Base-by-base conservation (phyloP, 2,113 vertebrate genomes). In the Grallaria varia region DNA sequence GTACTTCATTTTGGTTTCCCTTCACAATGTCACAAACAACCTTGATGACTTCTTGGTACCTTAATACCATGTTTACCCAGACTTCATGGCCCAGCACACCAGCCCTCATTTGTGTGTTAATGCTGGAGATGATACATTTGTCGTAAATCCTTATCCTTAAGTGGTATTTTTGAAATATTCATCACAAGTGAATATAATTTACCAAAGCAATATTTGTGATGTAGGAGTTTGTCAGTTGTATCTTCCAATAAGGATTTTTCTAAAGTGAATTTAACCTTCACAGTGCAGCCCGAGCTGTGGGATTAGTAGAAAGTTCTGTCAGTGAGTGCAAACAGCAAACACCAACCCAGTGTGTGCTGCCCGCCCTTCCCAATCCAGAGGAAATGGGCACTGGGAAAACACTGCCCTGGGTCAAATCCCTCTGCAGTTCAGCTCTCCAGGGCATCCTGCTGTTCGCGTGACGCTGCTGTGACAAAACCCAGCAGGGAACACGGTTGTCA, bases 1-100 rank as follows among this genome's bases (percentile, higher is more conserved):
- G 59, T 89, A n/a, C 80, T 96, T 90, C 82, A 75, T 94, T 96
- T 97, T 55, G 45, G 55, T 72, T 95, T 95, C 62, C 22, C 75
- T 96, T 93, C 90, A 72, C 73, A 79, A 50, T 63, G 31, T 92
- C 60, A 58, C 58, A 90, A 79, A 75, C 74, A 90, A 56, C 66
- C 59, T 82, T 84, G 76, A 56, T 69, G 94, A 77, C 53, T 80
- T 76, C 42, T 69, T 62, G 47, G 45, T 72, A 21, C 69, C 94
- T 94, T 86, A 90, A 82, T 39, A 35, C 31, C 58, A 60, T 49
- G 20, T 69, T 96, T 96, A 39, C 62, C 75, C 18, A 14, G 67
- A 66, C 81, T 87, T 94, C 59, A 15, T 50, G 64, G 28, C 69
- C 31, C 73, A 25, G 47, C 42, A 28, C 66, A 53, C 42, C 52